Conservation (phyloP, 2,888 invertebrate genomes). For the Agrochola macilenta region DNA sequence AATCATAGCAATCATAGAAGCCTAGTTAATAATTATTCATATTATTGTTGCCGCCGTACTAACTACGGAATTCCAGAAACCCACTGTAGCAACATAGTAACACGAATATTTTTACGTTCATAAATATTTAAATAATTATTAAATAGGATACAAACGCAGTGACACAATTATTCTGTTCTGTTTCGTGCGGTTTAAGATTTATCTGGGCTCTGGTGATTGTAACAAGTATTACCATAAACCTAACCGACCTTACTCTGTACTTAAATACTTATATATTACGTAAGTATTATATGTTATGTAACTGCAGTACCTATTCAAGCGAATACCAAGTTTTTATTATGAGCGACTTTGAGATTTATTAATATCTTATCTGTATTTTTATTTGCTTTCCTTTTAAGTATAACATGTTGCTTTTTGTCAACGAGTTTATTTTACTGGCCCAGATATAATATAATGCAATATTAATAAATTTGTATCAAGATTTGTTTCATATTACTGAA, state of each 20-base stretch:
- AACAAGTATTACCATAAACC: constrained; percentile 75
- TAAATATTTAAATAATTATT: constrained; percentile 56
- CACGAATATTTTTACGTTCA: constrained; percentile 43
- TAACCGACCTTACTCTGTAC: constrained; percentile 73
- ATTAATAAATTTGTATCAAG: constrained; percentile 14
- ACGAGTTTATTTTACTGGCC: constrained; percentile 16
- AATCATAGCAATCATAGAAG: background rate
- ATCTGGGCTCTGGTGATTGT: constrained; percentile 69
- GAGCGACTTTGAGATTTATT: constrained; percentile 35
- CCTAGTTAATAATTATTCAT: background rate
- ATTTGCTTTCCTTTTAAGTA: constrained; percentile 46
- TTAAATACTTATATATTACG: constrained; percentile 19
- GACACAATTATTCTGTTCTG: constrained; percentile 71
- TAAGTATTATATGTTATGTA: constrained; percentile 45
- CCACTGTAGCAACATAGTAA: constrained; percentile 12
- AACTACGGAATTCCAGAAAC: constrained; percentile 15
- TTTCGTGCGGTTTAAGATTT: constrained; percentile 76
- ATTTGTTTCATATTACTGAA: constrained; percentile 12
- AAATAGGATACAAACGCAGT: constrained; percentile 64
- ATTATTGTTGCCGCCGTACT: constrained; percentile 1
- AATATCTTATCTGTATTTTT: constrained; percentile 11
- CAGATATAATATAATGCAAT: constrained; percentile 17
- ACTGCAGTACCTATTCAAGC: constrained; percentile 45
- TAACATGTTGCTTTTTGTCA: background rate
- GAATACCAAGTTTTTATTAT: constrained; percentile 33